These are phyloP conservation scores for Monoplex corrugatus DNA, from an alignment of 2,888 invertebrate species.

Conservation along the genomic window DNA sequence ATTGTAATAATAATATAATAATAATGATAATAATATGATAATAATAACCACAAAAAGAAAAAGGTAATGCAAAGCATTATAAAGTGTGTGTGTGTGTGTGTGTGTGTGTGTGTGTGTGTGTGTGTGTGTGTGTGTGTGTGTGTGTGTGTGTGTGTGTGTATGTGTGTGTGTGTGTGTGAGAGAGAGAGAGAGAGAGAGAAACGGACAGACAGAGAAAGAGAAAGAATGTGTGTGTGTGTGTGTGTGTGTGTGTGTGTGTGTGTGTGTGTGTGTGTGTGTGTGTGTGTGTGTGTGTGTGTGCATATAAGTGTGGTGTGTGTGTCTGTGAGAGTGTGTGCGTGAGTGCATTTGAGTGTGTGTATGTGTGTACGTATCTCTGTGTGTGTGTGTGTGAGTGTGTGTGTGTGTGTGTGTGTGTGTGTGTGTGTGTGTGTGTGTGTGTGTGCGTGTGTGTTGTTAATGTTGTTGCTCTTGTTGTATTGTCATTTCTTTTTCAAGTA, in stretches of 20 bases:
- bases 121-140: neutral
- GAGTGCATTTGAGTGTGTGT: conserved; percentile 32
- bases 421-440: neutral
- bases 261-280: conserved; percentile 35
- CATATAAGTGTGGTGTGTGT: neutral
- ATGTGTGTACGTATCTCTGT: neutral
- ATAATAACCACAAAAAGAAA: neutral
- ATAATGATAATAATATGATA: neutral
- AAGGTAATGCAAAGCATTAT: neutral
- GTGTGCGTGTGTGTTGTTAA: neutral
- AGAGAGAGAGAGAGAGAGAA: no score
- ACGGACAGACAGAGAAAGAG: neutral
- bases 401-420: conserved; percentile 8
- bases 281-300: conserved; percentile 25
- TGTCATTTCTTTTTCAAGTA: no score
- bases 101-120: conserved; percentile 26
- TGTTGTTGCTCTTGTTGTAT: no score
- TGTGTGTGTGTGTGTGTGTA: neutral
- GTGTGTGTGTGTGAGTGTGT: conserved; percentile 26
- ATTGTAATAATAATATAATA: neutral
- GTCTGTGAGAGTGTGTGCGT: neutral
- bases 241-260: conserved; percentile 29
- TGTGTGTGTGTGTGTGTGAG: no score
- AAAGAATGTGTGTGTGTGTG: neutral
- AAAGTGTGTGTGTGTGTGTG: conserved; percentile 34